phyloP scores from a whole-genome alignment of 2,888 invertebrate genomes.

The Falcaria lacertinaria region DNA sequence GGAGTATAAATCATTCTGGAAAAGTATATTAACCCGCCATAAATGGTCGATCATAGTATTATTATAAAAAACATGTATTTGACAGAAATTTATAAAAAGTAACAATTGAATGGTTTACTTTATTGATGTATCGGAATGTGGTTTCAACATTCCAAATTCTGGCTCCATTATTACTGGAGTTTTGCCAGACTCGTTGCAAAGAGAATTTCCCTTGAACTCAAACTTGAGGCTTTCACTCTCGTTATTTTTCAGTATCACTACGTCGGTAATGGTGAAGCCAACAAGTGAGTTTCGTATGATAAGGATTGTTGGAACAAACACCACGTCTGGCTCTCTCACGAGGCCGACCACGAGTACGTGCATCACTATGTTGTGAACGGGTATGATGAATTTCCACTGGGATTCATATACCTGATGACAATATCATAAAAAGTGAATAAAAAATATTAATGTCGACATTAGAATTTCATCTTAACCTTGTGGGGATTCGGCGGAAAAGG shows the following conservation, averaged over 20 bases:
- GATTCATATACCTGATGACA: constrained; percentile 76
- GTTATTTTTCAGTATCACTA: constrained; percentile 72
- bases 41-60: not conserved
- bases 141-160: constrained; percentile 63
- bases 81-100: too few relatives aligned
- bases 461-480: too few relatives aligned
- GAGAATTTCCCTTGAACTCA: constrained; percentile 73
- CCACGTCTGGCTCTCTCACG: constrained; percentile 82
- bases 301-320: constrained; percentile 79
- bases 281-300: constrained; percentile 81
- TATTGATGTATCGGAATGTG: constrained; percentile 68
- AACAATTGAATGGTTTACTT: constrained; percentile 52
- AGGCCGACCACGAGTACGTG: constrained; percentile 82
- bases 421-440: constrained; percentile 7
- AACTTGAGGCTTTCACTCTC: constrained; percentile 75
- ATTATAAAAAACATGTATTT: too few relatives aligned
- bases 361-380: constrained; percentile 73
- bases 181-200: constrained; percentile 75
- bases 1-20: constrained; percentile 78
- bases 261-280: constrained; percentile 68
- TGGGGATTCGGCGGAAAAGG: too few relatives aligned
- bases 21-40: constrained; percentile 4
- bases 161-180: constrained; percentile 76
- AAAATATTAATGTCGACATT: not conserved
- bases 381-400: constrained; percentile 82